Evolutionary conservation across 1,140 invertebrate genomes (phyloP).

Genomic region (Steinernema feltiae): DNA sequence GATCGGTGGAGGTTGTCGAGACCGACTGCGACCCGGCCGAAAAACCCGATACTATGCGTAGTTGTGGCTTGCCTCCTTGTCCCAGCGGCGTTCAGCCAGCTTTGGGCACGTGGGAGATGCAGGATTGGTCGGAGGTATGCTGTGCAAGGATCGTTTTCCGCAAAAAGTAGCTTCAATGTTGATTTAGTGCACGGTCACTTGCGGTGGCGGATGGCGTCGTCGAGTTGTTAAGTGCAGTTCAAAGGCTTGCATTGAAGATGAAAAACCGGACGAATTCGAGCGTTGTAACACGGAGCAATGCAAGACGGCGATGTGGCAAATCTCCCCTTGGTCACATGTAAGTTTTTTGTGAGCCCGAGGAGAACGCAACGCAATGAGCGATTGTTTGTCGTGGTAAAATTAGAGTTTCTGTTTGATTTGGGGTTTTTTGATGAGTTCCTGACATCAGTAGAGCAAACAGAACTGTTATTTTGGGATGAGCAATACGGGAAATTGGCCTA

Average conservation of each 20-base stretch:
- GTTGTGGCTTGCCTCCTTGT: slow-evolving; percentile 44
- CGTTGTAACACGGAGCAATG: slow-evolving; percentile 46
- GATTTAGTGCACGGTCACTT: slow-evolving; percentile 48
- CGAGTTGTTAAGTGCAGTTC: slow-evolving; percentile 37
- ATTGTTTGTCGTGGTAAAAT: neutral
- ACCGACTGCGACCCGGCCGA: slow-evolving; percentile 45
- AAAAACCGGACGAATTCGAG: slow-evolving; percentile 47
- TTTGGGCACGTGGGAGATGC: slow-evolving; percentile 41
- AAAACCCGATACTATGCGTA: slow-evolving; percentile 31
- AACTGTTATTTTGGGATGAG: too few species aligned
- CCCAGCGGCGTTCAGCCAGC: slow-evolving; percentile 32
- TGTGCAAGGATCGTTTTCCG: neutral
- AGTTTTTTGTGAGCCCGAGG: slow-evolving; percentile 13
- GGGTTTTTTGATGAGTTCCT: slow-evolving; percentile 9
- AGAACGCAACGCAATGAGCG: neutral
- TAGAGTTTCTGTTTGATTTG: neutral
- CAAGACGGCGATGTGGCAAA: slow-evolving; percentile 45
- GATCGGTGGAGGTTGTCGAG: slow-evolving; percentile 24
- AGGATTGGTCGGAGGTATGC: slow-evolving; percentile 41
- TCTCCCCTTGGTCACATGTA: slow-evolving; percentile 50
- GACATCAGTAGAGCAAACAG: neutral
- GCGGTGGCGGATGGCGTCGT: slow-evolving; percentile 45
- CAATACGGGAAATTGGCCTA: too few species aligned
- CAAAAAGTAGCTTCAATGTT: too few species aligned
- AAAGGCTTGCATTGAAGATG: slow-evolving; percentile 28